phyloP scores from a whole-genome alignment of 2,888 invertebrate genomes.

The Cartodere bifasciata region DNA sequence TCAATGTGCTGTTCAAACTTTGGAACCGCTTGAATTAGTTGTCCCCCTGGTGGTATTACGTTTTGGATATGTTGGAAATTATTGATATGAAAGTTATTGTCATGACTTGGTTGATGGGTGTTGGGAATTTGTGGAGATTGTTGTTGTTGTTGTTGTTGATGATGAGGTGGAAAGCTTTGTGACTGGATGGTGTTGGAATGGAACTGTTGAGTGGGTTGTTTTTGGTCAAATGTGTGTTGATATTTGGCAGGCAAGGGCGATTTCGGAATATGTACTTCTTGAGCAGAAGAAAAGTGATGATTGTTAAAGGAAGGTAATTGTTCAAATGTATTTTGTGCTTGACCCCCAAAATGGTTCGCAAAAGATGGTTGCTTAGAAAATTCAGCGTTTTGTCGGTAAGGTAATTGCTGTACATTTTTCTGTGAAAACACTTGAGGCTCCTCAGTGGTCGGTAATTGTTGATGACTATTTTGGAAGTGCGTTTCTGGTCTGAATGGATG shows the following conservation, averaged over 20 bases:
- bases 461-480: too few relatives aligned
- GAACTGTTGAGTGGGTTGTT: constrained; percentile 12
- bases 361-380: too few relatives aligned
- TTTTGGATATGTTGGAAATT: constrained; percentile 25
- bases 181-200: constrained; percentile 1
- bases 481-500: constrained; percentile 36
- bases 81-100: constrained; percentile 16
- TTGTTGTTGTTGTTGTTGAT: constrained; percentile 22
- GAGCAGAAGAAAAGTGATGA: constrained; percentile 19
- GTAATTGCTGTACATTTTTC: too few relatives aligned
- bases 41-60: constrained; percentile 52
- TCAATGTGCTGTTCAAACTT: constrained; percentile 70
- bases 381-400: too few relatives aligned
- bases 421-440: too few relatives aligned
- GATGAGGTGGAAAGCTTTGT: constrained; percentile 13
- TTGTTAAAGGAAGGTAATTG: too few relatives aligned
- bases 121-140: constrained; percentile 21
- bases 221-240: too few relatives aligned
- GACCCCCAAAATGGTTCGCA: too few relatives aligned
- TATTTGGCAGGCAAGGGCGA: too few relatives aligned
- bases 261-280: constrained; percentile 16
- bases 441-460: too few relatives aligned
- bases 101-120: constrained; percentile 24
- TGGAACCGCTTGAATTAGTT: constrained; percentile 62
- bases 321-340: too few relatives aligned